Evolutionary conservation across 2,888 invertebrate genomes (phyloP), one percentile per base, ranked within the genome.

Genomic region (Toxonevra muliebris): DNA sequence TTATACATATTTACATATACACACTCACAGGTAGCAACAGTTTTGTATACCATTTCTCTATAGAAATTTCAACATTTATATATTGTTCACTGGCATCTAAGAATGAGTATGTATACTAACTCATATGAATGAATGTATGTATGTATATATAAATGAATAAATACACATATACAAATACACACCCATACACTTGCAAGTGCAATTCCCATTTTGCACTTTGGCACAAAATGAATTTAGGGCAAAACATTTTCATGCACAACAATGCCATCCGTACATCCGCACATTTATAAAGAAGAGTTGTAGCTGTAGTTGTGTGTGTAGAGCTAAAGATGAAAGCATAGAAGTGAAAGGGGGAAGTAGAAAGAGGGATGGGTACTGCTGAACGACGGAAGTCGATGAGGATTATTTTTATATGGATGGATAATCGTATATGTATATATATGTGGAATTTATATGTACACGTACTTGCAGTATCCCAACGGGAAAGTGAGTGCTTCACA

Each of bases 171-270:
- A 65, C n/a, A 42, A n/a, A 48, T 11, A 43, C 20, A 45, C 20
- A 60, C 53, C 30, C 58, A 59, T 53, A 55, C 40, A 61, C 12
- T 48, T 19, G 12, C 30, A 17, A 41, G 13, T 19, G 53, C 52
- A 68, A 64, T 65, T 69, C 54, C 63, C 66, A 69, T 66, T 69
- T 60, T 48, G 48, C 59, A 54, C 63, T 53, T 53, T 62, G 48
- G 54, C 66, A 52, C 40, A 66, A 69, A 65, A 66, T 66, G 66
- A 62, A 69, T 69, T 69, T 66, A 66, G 66, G 59, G 58, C 65
- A 69, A 62, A 63, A 65, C 63, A 66, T 61, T 50, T 58, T 65
- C 65, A 43, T 17, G 53, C 53, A 53, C 4, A 53, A 53, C 53
- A 53, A 53, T 53, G 53, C 53, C 13, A 53, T 53, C 52, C 11